Percentiles rank a stretch among this genome's conserved stretches.
Conservation (phyloP, 2,888 invertebrate species). For the Endomychus coccineus region DNA sequence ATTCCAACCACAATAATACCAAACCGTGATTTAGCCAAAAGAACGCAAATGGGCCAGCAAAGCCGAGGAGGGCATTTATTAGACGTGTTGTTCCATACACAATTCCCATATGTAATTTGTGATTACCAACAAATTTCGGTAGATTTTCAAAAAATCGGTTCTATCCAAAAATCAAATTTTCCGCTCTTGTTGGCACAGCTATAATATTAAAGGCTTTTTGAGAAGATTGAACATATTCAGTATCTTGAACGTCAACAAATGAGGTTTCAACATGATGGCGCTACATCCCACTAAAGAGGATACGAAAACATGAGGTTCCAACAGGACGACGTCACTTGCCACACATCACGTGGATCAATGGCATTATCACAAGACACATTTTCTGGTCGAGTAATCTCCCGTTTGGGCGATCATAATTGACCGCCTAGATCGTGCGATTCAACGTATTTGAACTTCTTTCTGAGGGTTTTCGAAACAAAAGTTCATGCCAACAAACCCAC, state of each 20-base stretch:
- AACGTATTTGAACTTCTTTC: not conserved
- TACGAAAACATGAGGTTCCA: not conserved
- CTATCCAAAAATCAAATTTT: too few species aligned
- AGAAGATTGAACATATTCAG: too few species aligned
- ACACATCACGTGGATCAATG: not conserved
- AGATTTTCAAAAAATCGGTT: too few species aligned
- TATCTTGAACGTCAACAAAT: too few species aligned
- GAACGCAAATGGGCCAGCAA: not conserved
- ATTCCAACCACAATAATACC: not conserved
- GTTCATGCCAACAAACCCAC: conserved; percentile 1
- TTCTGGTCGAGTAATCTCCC: not conserved
- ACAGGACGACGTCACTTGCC: too few species aligned
- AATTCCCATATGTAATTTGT: not conserved
- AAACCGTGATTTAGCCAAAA: not conserved
- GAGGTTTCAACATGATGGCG: too few species aligned
- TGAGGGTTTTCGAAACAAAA: not conserved
- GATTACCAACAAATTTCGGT: too few species aligned
- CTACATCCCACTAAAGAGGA: too few species aligned
- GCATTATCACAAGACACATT: not conserved
- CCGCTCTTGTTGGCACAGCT: too few species aligned
- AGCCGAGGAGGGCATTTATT: not conserved
- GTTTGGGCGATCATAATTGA: not conserved
- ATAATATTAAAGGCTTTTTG: too few species aligned
- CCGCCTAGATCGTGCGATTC: conserved; percentile 1
- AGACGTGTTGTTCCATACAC: not conserved